Evolutionary conservation across 2,113 vertebrate species (phyloP).

Genomic region (Lasiurus borealis): DNA sequence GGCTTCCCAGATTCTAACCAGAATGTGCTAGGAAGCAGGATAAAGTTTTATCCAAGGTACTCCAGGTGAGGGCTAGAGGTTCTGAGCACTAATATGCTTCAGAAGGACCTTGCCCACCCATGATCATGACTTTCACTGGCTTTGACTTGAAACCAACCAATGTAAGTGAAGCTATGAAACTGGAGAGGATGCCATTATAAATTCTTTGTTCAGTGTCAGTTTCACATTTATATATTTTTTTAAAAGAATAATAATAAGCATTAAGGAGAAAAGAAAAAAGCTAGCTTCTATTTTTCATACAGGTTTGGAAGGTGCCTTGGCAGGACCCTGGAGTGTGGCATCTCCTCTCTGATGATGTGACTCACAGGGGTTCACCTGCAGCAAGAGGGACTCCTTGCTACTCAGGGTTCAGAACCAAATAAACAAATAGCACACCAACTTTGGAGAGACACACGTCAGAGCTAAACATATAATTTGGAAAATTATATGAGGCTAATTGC

Average conservation of each 20-base stretch:
- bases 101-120: background rate
- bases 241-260: background rate
- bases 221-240: background rate
- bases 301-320: background rate
- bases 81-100: background rate
- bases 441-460: constrained; percentile 64
- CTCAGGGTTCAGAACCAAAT: constrained; percentile 7
- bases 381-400: background rate
- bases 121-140: background rate
- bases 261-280: background rate
- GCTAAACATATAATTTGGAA: constrained; percentile 69
- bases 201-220: background rate
- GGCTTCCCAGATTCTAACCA: background rate
- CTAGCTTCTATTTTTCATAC: constrained; percentile 17
- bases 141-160: background rate
- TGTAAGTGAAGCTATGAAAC: background rate
- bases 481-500: constrained; percentile 75
- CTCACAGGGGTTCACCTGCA: constrained; percentile 41
- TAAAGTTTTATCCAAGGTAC: background rate
- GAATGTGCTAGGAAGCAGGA: background rate
- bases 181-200: background rate
- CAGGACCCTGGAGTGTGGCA: background rate
- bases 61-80: background rate
- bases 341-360: background rate
- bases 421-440: constrained; percentile 66